Evolutionary conservation across 2,113 vertebrate genomes (phyloP).

Genomic region (Scopus umbretta): DNA sequence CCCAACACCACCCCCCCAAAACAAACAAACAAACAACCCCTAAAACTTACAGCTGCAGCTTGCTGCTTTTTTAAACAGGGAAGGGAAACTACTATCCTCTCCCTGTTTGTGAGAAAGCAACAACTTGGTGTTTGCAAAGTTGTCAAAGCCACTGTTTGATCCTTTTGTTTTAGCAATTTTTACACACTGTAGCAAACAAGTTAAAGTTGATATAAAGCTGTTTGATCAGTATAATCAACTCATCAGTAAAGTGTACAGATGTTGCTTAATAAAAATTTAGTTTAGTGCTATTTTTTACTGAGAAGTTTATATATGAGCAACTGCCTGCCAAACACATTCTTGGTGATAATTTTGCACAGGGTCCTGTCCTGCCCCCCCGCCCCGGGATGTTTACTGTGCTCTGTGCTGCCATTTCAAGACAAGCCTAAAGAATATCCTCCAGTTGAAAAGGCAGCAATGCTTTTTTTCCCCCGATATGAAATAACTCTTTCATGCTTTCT

Average conservation of each 20-base stretch:
- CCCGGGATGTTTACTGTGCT: neutral
- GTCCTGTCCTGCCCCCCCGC: too few relatives aligned
- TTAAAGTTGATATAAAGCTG: neutral
- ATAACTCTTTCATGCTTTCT: neutral
- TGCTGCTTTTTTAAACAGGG: neutral
- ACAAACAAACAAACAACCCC: too few relatives aligned
- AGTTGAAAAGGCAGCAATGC: neutral
- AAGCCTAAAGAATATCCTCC: neutral
- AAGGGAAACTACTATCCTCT: neutral
- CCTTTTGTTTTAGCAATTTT: neutral
- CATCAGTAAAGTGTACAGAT: neutral
- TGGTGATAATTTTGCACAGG: neutral
- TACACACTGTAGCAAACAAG: neutral
- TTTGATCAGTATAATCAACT: neutral
- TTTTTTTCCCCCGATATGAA: neutral
- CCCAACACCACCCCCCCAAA: too few relatives aligned
- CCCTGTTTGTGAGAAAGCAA: neutral
- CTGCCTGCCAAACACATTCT: neutral
- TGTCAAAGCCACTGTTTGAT: neutral
- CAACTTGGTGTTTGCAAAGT: neutral
- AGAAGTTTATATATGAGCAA: neutral
- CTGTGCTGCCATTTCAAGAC: neutral
- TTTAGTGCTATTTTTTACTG: neutral
- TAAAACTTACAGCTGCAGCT: too few relatives aligned
- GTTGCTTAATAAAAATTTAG: neutral